A percentile compares a stretch with the other conserved stretches of the same genome.
Evolutionary conservation across 2,888 invertebrate genomes (phyloP).

Genomic region (Eugnorisma glareosa): DNA sequence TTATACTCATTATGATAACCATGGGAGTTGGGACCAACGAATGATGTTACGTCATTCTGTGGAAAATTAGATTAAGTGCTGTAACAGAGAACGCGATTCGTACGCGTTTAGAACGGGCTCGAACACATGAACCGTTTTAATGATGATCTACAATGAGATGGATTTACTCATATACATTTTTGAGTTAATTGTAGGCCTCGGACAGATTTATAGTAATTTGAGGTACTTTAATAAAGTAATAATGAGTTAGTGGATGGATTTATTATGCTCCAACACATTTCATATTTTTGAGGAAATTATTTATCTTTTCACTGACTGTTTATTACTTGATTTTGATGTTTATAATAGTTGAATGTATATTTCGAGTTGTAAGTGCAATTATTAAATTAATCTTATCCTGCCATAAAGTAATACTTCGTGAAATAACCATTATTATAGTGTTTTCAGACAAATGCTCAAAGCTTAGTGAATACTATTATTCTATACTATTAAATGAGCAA

Average conservation of each 20-base stretch:
- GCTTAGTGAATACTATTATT: no score
- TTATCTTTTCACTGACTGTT: conserved; percentile 10
- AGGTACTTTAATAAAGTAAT: conserved; percentile 42
- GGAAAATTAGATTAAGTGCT: conserved; percentile 68
- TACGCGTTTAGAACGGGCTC: conserved; percentile 51
- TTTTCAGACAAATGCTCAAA: neutral
- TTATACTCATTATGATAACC: conserved; percentile 77
- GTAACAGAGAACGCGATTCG: conserved; percentile 61
- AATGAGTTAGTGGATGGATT: conserved; percentile 22
- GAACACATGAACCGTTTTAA: conserved; percentile 59
- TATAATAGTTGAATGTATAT: neutral
- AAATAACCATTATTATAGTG: neutral
- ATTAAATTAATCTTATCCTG: neutral
- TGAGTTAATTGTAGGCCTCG: conserved; percentile 42
- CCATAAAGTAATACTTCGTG: neutral
- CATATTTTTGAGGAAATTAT: conserved; percentile 14
- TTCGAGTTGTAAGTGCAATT: neutral
- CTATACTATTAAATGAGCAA: no score
- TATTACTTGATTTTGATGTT: neutral
- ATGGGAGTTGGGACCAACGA: conserved; percentile 58
- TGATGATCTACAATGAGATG: conserved; percentile 47
- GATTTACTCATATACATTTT: conserved; percentile 44
- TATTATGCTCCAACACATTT: conserved; percentile 26
- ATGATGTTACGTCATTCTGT: conserved; percentile 63
- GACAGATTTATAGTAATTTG: conserved; percentile 38